Percentiles rank a stretch among this genome's conserved stretches.
These are phyloP conservation scores for Pyrrhia umbra DNA, from an alignment of 2,888 invertebrate genomes.

Conservation along the genomic window DNA sequence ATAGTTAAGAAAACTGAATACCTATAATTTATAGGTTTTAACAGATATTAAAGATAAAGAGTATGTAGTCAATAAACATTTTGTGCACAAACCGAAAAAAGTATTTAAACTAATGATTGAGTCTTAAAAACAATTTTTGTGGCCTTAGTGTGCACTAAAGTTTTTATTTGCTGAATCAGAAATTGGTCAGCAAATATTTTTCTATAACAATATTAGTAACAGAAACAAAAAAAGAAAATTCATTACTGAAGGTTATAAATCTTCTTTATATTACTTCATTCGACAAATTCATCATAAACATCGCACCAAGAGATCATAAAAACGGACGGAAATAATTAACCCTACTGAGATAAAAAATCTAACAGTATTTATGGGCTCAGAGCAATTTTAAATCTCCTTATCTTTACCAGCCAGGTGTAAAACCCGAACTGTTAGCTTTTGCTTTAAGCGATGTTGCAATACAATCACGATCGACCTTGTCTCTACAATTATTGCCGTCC, in stretches of 20 bases:
- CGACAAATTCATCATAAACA: constrained; percentile 11
- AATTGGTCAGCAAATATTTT: too few species aligned
- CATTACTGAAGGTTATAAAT: background rate
- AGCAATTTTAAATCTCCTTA: constrained; percentile 77
- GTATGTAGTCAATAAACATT: too few species aligned
- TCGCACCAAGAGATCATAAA: constrained; percentile 29
- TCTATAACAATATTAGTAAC: too few species aligned
- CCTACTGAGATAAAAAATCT: constrained; percentile 61
- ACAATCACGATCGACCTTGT: constrained; percentile 84
- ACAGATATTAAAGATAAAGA: too few species aligned
- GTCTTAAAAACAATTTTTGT: too few species aligned
- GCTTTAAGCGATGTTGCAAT: constrained; percentile 75
- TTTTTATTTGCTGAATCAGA: too few species aligned
- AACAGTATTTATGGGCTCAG: constrained; percentile 64
- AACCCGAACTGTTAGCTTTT: constrained; percentile 74
- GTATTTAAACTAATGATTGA: too few species aligned
- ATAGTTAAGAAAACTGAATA: too few species aligned
- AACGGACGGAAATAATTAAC: constrained; percentile 47
- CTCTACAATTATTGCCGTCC: constrained; percentile 67
- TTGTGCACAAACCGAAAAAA: too few species aligned
- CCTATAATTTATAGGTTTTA: too few species aligned
- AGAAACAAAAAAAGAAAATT: background rate
- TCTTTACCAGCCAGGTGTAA: constrained; percentile 81
- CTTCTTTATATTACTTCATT: background rate
- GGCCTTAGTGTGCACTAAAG: too few species aligned